A percentile compares a stretch with the other conserved stretches of the same genome.
Conservation (phyloP, 2,797 vertebrate genomes). For the Syngnathus rostellatus region DNA sequence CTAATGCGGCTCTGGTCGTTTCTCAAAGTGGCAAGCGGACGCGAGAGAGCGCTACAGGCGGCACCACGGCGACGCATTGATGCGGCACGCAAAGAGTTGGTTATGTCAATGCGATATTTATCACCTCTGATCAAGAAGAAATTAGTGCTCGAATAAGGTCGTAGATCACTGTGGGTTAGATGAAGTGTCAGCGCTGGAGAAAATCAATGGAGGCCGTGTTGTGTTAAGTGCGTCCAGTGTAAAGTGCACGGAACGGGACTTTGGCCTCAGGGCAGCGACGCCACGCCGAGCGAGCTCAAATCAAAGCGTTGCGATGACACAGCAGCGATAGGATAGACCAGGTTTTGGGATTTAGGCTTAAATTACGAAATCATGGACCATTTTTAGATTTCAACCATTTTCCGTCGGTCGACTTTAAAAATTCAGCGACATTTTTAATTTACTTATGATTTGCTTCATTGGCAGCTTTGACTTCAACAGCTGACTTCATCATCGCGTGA, state of each 20-base stretch:
- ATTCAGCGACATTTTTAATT: no score
- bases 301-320: constrained; percentile 42
- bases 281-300: constrained; percentile 35
- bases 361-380: background rate
- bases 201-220: constrained; percentile 64
- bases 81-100: constrained; percentile 60
- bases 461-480: constrained; percentile 19
- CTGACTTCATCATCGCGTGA: constrained; percentile 14
- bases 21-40: constrained; percentile 53
- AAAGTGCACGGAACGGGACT: constrained; percentile 47
- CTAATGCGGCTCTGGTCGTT: constrained; percentile 43
- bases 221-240: constrained; percentile 42
- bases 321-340: constrained; percentile 26
- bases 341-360: constrained; percentile 6
- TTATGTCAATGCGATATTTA: constrained; percentile 76
- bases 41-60: constrained; percentile 40
- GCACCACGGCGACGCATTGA: constrained; percentile 57
- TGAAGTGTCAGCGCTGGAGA: constrained; percentile 66
- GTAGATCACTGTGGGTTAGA: constrained; percentile 74
- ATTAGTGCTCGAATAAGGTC: constrained; percentile 78
- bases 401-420: no score
- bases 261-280: constrained; percentile 51
- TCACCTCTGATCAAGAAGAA: constrained; percentile 77
- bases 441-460: no score
- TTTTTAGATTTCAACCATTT: no score